Percentiles rank a stretch among this genome's conserved stretches.
Conservation (phyloP, 2,888 invertebrate genomes). For the Choreutis nemorana region DNA sequence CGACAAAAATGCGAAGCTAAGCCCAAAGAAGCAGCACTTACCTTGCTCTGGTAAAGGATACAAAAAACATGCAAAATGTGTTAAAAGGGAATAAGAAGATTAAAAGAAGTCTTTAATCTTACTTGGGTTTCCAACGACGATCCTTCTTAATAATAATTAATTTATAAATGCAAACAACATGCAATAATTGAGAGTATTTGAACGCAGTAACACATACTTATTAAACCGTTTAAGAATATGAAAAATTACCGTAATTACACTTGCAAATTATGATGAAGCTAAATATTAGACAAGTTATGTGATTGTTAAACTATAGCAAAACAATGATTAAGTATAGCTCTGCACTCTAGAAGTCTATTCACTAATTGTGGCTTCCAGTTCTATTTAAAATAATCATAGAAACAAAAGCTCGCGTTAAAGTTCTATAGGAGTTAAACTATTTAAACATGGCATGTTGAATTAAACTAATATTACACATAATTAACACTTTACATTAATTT, state of each 20-base stretch:
- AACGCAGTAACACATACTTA: conserved; percentile 34
- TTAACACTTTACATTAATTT: conserved; percentile 55
- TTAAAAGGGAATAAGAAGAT: conserved; percentile 31
- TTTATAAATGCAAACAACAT: conserved; percentile 33
- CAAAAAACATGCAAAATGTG: conserved; percentile 32
- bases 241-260: conserved; percentile 38
- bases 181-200: conserved; percentile 33
- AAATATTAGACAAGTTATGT: conserved; percentile 41
- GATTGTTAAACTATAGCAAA: conserved; percentile 60
- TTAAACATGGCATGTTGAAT: conserved; percentile 58
- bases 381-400: too few species aligned
- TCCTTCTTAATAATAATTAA: conserved; percentile 44
- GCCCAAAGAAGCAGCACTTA: conserved; percentile 41
- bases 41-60: conserved; percentile 22
- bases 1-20: conserved; percentile 49
- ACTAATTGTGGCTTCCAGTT: too few species aligned
- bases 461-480: conserved; percentile 59
- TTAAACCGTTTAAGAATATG: conserved; percentile 27
- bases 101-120: conserved; percentile 44
- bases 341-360: conserved; percentile 53
- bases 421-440: too few species aligned
- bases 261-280: conserved; percentile 57
- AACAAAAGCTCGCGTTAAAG: too few species aligned
- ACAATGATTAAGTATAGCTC: conserved; percentile 60
- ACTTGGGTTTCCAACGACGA: conserved; percentile 64